Base-by-base conservation (phyloP, 2,113 vertebrate species). In the Chauna torquata region DNA sequence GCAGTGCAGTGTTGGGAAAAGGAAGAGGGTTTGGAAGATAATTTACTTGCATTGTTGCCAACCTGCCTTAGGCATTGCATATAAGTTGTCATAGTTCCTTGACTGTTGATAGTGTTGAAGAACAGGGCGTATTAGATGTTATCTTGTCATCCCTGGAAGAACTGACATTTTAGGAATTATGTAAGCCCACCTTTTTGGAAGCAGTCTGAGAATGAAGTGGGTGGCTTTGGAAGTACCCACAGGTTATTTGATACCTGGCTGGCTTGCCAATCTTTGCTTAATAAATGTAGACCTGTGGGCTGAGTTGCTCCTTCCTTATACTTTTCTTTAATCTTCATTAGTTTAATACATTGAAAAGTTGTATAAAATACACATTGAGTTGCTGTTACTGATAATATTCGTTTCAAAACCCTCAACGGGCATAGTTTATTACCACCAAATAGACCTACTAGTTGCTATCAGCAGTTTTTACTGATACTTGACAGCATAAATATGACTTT, bases 401-500 rank as follows among this genome's bases (percentile, higher is more conserved):
- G 52, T 91, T 95, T 68, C 79, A 95, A 95, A 93, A 71, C 24
- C 32, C 13, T 68, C 71, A 44, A 49, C 91, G 76, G 92, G 70
- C 30, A 50, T 40, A 38, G 40, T 92, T 96, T 97, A 79, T 97
- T 97, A 88, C 88, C 66, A 86, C 40, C 47, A 79, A 89, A 54
- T 49, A 92, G 54, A 76, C 90, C 90, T 97, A 94, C 76, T 94
- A 92, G 71, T 77, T 86, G 22, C 42, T 90, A 76, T 86, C 84
- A 96, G 83, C 40, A 94, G 54, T 74, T 96, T 58, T 86, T 96
- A 88, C 87, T 71, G 82, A 96, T 95, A 68, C 45, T 90, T 90
- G 55, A 92, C 84, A 95, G 42, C 61, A 87, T 95, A 97, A 86
- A 92, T 96, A 95, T 8, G 9, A 94, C 85, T 94, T 95, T 95